phyloP scores from a whole-genome alignment of 2,888 invertebrate species.

The Chrysolina americana region DNA sequence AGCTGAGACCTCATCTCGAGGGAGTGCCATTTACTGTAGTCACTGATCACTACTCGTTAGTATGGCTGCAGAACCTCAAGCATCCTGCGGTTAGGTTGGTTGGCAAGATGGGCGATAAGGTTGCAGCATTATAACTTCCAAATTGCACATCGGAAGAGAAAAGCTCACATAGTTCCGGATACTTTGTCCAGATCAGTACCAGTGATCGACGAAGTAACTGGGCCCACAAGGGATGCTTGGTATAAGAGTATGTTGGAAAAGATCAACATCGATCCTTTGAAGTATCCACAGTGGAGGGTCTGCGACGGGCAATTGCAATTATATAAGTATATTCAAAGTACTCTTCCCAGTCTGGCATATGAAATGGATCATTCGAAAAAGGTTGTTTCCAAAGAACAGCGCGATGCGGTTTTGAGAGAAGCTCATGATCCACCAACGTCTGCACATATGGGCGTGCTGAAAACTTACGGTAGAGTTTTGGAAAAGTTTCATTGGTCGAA shows the following conservation, averaged over 20 bases:
- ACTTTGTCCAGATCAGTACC: conserved; percentile 30
- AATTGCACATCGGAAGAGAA: conserved; percentile 43
- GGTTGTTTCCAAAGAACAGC: conserved; percentile 44
- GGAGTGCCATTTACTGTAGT: conserved; percentile 38
- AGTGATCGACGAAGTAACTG: no score
- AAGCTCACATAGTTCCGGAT: conserved; percentile 42
- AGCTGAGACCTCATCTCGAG: conserved; percentile 41
- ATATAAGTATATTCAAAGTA: conserved; percentile 44
- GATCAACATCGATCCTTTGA: conserved; percentile 27
- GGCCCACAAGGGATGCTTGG: conserved; percentile 42
- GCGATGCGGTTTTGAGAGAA: conserved; percentile 24
- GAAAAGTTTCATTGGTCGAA: conserved; percentile 53
- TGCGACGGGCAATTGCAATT: conserved; percentile 36
- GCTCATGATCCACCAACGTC: no score
- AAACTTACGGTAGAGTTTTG: no score
- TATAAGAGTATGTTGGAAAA: conserved; percentile 41
- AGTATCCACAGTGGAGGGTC: conserved; percentile 47
- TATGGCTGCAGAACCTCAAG: conserved; percentile 37
- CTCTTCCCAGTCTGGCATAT: conserved; percentile 35
- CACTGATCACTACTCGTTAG: conserved; percentile 41
- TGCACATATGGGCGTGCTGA: no score
- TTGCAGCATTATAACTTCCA: conserved; percentile 46
- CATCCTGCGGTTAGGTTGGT: conserved; percentile 37
- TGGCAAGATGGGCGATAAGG: conserved; percentile 29
- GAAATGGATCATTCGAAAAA: conserved; percentile 45